Percentiles rank a stretch among this genome's conserved stretches.
Evolutionary conservation across 2,113 vertebrate species (phyloP).

Genomic region (Donacobius atricapilla): DNA sequence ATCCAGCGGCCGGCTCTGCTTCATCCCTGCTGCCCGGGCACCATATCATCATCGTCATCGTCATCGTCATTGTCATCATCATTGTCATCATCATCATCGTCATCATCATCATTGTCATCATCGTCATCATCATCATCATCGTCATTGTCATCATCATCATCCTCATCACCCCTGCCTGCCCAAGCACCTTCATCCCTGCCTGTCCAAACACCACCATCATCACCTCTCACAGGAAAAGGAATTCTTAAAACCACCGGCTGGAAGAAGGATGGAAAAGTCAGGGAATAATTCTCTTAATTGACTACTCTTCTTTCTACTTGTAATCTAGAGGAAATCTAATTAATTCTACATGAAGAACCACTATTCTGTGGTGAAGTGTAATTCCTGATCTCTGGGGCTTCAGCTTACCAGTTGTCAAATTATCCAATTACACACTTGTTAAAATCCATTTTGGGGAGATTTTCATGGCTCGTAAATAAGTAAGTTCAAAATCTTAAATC

Average conservation of each 20-base stretch:
- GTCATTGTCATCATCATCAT: too few species aligned
- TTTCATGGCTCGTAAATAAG: constrained; percentile 49
- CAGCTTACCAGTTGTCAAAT: constrained; percentile 42
- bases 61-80: too few species aligned
- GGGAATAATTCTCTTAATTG: constrained; percentile 50
- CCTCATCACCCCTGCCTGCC: background rate
- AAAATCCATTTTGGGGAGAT: constrained; percentile 48
- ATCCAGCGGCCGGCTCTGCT: background rate
- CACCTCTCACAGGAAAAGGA: background rate
- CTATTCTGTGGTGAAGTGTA: constrained; percentile 26
- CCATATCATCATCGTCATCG: background rate
- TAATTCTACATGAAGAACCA: constrained; percentile 50
- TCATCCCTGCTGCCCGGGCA: background rate
- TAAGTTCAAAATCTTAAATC: constrained; percentile 20
- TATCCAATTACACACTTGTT: constrained; percentile 47
- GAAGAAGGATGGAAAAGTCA: background rate
- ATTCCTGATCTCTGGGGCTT: constrained; percentile 43
- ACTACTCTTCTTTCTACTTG: constrained; percentile 1
- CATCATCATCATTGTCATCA: background rate
- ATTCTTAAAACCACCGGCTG: background rate
- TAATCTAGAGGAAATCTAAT: constrained; percentile 63
- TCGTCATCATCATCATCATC: too few species aligned
- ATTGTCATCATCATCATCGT: too few species aligned
- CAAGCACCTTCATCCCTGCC: background rate
- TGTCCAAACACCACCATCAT: too few species aligned